These are phyloP conservation scores for Bellardia pandia DNA, from an alignment of 2,888 invertebrate genomes.

Conservation along the genomic window DNA sequence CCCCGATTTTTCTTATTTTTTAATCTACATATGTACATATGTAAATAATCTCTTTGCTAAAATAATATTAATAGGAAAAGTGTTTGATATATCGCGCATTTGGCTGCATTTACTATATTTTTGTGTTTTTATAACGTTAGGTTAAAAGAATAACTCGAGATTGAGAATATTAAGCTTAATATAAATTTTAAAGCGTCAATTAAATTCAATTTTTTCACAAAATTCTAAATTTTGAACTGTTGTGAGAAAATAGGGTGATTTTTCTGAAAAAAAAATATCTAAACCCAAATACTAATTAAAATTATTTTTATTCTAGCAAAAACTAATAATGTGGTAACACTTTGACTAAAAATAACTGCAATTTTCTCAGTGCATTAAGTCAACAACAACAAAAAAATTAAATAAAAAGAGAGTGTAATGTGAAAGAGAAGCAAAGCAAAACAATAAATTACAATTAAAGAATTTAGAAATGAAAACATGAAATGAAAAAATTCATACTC, in stretches of 20 bases:
- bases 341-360: conserved; percentile 44
- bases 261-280: not conserved
- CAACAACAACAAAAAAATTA: conserved; percentile 28
- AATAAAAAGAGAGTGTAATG: conserved; percentile 6
- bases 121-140: no score
- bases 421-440: conserved; percentile 14
- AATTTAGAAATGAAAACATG: conserved; percentile 61
- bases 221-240: not conserved
- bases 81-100: no score
- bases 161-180: no score
- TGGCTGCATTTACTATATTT: no score
- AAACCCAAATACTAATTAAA: not conserved
- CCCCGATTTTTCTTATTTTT: no score
- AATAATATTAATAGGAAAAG: no score
- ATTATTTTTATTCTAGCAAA: not conserved
- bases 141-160: no score
- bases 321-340: conserved; percentile 41
- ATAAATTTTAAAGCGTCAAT: no score
- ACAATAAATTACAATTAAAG: conserved; percentile 11
- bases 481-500: conserved; percentile 28
- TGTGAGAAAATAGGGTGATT: not conserved
- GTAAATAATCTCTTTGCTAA: no score
- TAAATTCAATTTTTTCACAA: not conserved
- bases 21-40: no score
- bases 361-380: conserved; percentile 37